Conservation (phyloP, 2,113 vertebrate species). For the Spermophilus dauricus region DNA sequence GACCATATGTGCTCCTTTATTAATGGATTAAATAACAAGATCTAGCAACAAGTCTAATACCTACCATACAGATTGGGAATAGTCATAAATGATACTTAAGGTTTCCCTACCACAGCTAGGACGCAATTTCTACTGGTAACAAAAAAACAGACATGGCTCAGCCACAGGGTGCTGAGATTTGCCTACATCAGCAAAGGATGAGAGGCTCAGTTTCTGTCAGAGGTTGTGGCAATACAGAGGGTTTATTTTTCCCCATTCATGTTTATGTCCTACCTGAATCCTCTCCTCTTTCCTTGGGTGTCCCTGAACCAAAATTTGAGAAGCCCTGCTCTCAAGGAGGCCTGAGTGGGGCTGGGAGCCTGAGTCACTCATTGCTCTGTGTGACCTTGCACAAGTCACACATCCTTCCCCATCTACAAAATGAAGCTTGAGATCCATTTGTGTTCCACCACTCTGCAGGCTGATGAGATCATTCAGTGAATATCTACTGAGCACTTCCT, state of each 20-base stretch:
- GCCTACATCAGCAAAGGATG: neutral
- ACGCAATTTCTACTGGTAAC: neutral
- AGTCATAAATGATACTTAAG: neutral
- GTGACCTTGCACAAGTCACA: neutral
- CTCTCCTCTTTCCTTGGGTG: neutral
- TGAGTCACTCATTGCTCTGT: neutral
- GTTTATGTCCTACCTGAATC: neutral
- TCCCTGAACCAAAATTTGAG: neutral
- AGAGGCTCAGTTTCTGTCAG: neutral
- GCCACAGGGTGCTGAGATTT: neutral
- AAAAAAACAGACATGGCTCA: neutral
- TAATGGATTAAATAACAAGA: slow-evolving; percentile 13
- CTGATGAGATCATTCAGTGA: neutral
- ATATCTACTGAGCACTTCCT: neutral
- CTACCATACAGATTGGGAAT: neutral
- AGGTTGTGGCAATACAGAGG: neutral
- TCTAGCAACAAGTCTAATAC: neutral
- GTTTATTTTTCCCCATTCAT: neutral
- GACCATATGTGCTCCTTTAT: neutral
- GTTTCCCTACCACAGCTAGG: neutral
- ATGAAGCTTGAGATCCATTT: neutral
- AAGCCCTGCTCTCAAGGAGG: neutral
- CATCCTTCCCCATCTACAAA: neutral
- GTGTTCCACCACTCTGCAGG: neutral
- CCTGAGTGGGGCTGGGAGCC: neutral